Evolutionary conservation across 2,888 invertebrate genomes (phyloP), one percentile per base, ranked within the genome.

Genomic region (Hypsopygia costalis): DNA sequence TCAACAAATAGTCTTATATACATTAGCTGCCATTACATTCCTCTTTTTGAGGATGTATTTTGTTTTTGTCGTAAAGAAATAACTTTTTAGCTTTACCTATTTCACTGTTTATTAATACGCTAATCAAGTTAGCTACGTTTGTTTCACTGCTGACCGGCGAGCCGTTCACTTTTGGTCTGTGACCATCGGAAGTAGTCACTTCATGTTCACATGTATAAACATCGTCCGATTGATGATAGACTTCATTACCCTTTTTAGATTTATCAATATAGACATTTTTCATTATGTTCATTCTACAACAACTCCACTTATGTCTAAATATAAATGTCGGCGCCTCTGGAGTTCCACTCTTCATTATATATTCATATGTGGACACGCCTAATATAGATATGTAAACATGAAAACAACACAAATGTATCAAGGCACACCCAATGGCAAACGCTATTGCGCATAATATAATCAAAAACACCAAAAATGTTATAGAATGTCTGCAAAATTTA

Each of bases 291-390:
- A 58, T 55, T 46, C 51, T 64, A 49, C 65, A 64, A 51, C 70
- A 71, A 37, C 52, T 56, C 39, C 54, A 64, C 35, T 50, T 52
- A 27, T 47, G 58, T 38, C 54, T 43, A 51, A 46, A 63, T 43
- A 55, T 58, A 29, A 59, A 57, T 22, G 49, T 57, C 20, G 62
- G 48, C 31, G 52, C 52, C 53, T 64, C 68, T 1, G 62, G 59
- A 30, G 67, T 68, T 40, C 62, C 58, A 52, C 66, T 74, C 48
- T 63, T 74, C 38, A 81, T 68, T 45, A 97, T 95, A 77, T 97
- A 97, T 69, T 97, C 97, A 81, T 97, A 97, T 0, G 97, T 97
- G 11, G 97, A 96, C 32, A 97, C 88, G 1, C 96, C 97, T 59
- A 96, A 82, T 55, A 93, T 91, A 1, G 94, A 93, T 66, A 97